Evolutionary conservation across 2,888 invertebrate species (phyloP), one percentile per base, ranked within the genome.

Genomic region (Pristionchus fissidentatus): DNA sequence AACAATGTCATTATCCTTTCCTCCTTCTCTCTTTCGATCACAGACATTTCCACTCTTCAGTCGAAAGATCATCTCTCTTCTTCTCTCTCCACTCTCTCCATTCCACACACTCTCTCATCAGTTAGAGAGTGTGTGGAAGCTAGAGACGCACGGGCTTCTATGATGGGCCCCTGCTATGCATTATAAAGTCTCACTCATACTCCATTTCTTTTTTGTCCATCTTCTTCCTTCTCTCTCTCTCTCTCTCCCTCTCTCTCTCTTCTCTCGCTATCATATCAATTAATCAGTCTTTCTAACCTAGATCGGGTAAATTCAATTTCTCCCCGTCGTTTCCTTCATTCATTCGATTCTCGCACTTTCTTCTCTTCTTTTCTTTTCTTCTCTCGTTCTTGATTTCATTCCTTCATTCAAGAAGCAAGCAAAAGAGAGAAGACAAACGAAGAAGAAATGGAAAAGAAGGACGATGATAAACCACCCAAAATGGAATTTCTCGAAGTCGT

Each of bases 401-500:
- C 60, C 32, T 32, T 60, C 66, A 66, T 66, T 66, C 10, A 66
- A 66, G 66, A 60, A 66, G 66, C 22, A 46, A 35, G 13, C n/a
- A 32, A 46, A 49, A 43, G 75, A 75, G 43, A 75, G 26, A 49
- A 75, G 22, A 70, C 22, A 38, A 22, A 70, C n/a, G 38, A 62
- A 22, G 22, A 66, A 66, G 38, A 62, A 3, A 66, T 66, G 66
- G 35, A 66, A 66, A 66, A 66, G 38, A 22, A 35, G 38, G 19
- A 35, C 66, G 66, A 66, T 38, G 66, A 66, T 66, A 66, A 66
- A 66, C 78, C 60, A 8, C 8, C 78, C 49, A 49, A 35, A 26
- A 82, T 66, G 66, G 82, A 82, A 32, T 82, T 82, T 55, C 82
- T 82, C n/a, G 82, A 82, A 49, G 82, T 82, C 60, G 26, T 82